Evolutionary conservation across 2,113 vertebrate genomes (phyloP).

Genomic region (Marmota monax): DNA sequence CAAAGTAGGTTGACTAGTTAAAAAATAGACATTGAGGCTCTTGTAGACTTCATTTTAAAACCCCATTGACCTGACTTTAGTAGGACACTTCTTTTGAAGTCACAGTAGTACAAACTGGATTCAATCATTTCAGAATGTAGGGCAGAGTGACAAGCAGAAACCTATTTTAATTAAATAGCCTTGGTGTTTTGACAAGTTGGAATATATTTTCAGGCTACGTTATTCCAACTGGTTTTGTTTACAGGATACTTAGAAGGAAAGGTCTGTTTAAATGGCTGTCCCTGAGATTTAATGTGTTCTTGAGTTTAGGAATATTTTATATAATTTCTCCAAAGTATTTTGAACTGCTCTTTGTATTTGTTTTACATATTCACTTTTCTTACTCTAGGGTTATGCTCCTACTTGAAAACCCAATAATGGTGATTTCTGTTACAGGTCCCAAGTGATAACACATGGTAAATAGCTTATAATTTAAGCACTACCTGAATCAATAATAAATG

Average conservation of each 20-base stretch:
- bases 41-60: conserved; percentile 49
- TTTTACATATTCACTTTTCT: neutral
- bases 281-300: neutral
- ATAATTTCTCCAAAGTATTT: conserved; percentile 38
- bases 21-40: neutral
- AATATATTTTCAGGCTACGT: conserved; percentile 45
- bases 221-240: conserved; percentile 50
- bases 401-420: neutral
- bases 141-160: neutral
- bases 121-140: neutral
- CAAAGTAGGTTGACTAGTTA: neutral
- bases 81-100: neutral
- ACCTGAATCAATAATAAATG: neutral
- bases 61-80: neutral
- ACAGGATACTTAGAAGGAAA: conserved; percentile 6
- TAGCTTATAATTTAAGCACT: neutral
- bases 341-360: neutral
- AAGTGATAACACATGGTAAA: neutral
- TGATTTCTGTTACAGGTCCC: neutral
- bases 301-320: neutral
- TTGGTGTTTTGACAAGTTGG: neutral
- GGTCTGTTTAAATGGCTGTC: neutral
- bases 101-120: neutral
- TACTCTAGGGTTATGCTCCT: neutral
- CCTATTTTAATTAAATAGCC: conserved; percentile 28